Evolutionary conservation across 1,140 invertebrate species (phyloP), one percentile per base, ranked within the genome.

Genomic region (Cataglyphis hispanica): DNA sequence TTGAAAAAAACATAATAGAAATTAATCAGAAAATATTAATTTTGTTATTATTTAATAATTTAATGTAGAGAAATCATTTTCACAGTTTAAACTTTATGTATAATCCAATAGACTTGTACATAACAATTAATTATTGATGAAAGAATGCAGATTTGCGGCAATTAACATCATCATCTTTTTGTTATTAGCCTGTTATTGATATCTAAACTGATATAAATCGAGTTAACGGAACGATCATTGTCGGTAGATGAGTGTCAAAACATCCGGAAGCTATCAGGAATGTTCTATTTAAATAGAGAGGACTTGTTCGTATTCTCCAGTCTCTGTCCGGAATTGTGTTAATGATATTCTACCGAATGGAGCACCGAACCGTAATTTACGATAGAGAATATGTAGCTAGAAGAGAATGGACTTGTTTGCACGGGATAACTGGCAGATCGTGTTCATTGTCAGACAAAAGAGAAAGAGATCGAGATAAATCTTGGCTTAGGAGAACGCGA

Each of bases 151-250:
- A 31, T 4, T 72, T n/a, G 31, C 7, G 7, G 11, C 50, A 16
- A 6, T 40, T 56, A 81, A 25, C 31, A 7, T 58, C 16, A 4
- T 53, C 16, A 0, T 1, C n/a, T 56, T 25, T 27, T 40, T 22
- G 1, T 46, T 16, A 4, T 50, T 50, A 50, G 67, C 25, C 16
- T 58, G 22, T 76, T 70, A 81, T 67, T 37, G 43, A 22, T 37
- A 72, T 81, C 25, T 19, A 37, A 34, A 4, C 43, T 70, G 50
- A 58, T 60, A 81, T 66, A 67, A 78, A 16, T 13, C 34, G 25
- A 81, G 10, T 56, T 72, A 81, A 70, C 50, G 78, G 72, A 37
- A 81, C 25, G 25, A 81, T 70, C 50, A 31, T 72, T 81, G 66
- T 60, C 25, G 10, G 63, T 10, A 64, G 50, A 31, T 58, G 37